phyloP scores from a whole-genome alignment of 2,113 vertebrate genomes.

The Oreamnos americanus region DNA sequence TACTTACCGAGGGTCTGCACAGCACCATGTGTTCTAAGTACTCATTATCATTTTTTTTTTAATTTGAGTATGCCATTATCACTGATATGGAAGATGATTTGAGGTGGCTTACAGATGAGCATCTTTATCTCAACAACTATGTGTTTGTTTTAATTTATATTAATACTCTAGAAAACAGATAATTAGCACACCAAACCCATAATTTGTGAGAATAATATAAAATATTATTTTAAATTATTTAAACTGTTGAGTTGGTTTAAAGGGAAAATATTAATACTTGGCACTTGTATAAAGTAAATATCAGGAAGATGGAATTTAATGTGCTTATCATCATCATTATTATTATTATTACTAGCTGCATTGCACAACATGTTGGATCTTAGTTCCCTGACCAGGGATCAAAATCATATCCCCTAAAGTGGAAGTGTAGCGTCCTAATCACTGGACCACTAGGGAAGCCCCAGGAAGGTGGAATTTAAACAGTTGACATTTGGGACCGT shows the following conservation, averaged over 20 bases:
- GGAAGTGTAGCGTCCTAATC: background rate
- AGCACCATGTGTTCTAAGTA: background rate
- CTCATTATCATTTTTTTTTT: no score
- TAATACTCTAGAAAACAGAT: background rate
- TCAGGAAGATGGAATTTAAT: background rate
- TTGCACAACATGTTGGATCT: background rate
- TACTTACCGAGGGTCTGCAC: no score
- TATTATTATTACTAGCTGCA: background rate
- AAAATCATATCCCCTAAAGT: background rate
- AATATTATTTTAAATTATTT: background rate
- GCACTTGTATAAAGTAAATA: background rate
- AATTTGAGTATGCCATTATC: background rate
- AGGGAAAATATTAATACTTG: background rate
- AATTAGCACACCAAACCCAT: background rate
- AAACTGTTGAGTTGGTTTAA: background rate
- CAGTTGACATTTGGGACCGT: background rate
- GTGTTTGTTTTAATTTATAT: background rate
- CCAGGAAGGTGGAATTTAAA: background rate
- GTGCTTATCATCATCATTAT: background rate
- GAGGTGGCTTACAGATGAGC: background rate
- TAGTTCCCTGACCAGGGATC: background rate
- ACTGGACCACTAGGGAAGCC: background rate
- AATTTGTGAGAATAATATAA: background rate
- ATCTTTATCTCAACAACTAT: background rate
- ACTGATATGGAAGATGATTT: background rate